Evolutionary conservation across 1,140 invertebrate species (phyloP).

Genomic region (Agraylea sexmaculata): DNA sequence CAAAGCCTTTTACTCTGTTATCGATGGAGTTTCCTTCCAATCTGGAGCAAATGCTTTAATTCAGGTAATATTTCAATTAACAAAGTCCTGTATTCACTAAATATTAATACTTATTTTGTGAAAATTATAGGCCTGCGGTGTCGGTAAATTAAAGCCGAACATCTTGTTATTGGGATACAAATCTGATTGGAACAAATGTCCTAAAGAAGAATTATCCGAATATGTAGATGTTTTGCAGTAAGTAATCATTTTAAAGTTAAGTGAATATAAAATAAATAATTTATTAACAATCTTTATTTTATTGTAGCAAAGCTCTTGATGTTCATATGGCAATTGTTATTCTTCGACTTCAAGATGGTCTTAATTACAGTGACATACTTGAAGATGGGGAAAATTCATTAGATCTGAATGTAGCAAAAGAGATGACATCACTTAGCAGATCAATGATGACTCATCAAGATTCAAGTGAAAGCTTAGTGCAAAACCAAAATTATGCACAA

Average conservation of each 20-base stretch:
- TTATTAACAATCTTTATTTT: constrained; percentile 8
- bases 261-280: constrained; percentile 1
- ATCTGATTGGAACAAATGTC: constrained; percentile 72
- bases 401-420: constrained; percentile 22
- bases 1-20: constrained; percentile 81
- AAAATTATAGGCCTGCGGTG: constrained; percentile 51
- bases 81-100: not conserved
- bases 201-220: constrained; percentile 56
- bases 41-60: constrained; percentile 59
- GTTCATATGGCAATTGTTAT: constrained; percentile 84
- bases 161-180: constrained; percentile 89
- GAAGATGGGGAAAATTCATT: constrained; percentile 36
- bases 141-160: constrained; percentile 84
- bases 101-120: not conserved
- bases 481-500: constrained; percentile 41
- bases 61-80: constrained; percentile 37
- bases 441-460: constrained; percentile 16
- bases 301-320: constrained; percentile 79
- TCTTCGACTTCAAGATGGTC: constrained; percentile 67
- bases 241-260: constrained; percentile 33
- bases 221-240: constrained; percentile 92
- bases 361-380: constrained; percentile 56
- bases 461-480: constrained; percentile 18
- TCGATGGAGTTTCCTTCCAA: constrained; percentile 69
- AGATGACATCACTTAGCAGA: constrained; percentile 18